phyloP scores from a whole-genome alignment of 2,888 invertebrate species.

The Galeruca laticollis region DNA sequence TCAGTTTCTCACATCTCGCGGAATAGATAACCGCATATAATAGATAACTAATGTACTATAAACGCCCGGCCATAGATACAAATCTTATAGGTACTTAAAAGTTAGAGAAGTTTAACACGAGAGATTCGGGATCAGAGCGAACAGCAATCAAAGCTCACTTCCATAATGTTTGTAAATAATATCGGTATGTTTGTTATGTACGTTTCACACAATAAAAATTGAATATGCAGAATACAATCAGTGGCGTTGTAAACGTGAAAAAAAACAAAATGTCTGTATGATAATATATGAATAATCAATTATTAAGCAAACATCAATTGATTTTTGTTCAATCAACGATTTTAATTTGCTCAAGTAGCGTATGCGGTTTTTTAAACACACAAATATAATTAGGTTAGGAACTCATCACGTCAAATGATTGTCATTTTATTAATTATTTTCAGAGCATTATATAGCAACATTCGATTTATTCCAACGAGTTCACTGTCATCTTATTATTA shows the following conservation, averaged over 20 bases:
- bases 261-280: too few relatives aligned
- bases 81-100: constrained; percentile 1
- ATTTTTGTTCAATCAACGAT: too few relatives aligned
- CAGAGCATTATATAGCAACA: too few relatives aligned
- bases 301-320: too few relatives aligned
- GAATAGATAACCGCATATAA: neutral
- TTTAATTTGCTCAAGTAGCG: too few relatives aligned
- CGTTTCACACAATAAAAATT: constrained; percentile 34
- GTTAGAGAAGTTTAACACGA: constrained; percentile 14
- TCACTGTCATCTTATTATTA: too few relatives aligned
- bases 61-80: constrained; percentile 5
- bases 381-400: too few relatives aligned
- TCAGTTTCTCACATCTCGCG: neutral
- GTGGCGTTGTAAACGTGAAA: neutral
- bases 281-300: too few relatives aligned
- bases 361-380: too few relatives aligned
- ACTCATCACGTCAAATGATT: too few relatives aligned
- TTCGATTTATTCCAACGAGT: too few relatives aligned
- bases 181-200: constrained; percentile 24
- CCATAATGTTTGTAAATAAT: constrained; percentile 31
- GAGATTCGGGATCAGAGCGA: constrained; percentile 13
- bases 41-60: constrained; percentile 1
- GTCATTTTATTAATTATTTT: too few relatives aligned
- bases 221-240: constrained; percentile 12
- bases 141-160: constrained; percentile 13